Percentiles rank a stretch among this genome's conserved stretches.
These are phyloP conservation scores for Drosophila persimilis DNA, from an alignment of 1,140 invertebrate genomes.

Conservation along the genomic window DNA sequence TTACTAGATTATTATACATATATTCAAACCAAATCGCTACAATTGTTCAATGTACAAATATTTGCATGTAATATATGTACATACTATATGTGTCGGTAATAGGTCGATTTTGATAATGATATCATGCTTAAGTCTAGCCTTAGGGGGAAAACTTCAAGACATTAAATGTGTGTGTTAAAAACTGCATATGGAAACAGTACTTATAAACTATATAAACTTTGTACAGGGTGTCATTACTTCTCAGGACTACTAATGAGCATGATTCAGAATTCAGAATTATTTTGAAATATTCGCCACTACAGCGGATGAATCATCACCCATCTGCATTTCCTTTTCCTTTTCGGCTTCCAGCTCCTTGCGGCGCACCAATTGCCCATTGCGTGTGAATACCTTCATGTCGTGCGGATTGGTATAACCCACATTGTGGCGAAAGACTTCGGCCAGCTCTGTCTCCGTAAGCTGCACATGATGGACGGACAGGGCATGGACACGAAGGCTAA, in stretches of 20 bases:
- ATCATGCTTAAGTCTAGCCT: constrained; percentile 11
- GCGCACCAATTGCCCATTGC: constrained; percentile 2
- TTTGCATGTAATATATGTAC: too few species aligned
- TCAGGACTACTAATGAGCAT: constrained; percentile 4
- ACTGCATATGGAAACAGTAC: constrained; percentile 11
- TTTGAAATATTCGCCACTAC: constrained; percentile 7
- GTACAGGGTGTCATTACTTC: constrained; percentile 31
- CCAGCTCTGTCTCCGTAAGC: constrained; percentile 48
- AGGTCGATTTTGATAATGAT: constrained; percentile 1
- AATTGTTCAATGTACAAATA: too few species aligned
- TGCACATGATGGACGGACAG: constrained; percentile 45
- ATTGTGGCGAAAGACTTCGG: constrained; percentile 20
- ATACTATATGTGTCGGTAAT: not conserved
- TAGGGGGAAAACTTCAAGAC: constrained; percentile 25
- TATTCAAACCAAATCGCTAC: too few species aligned
- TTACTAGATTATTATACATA: too few species aligned
- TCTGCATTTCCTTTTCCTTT: not conserved
- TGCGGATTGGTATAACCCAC: constrained; percentile 21
- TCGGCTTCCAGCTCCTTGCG: not conserved
- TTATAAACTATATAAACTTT: constrained; percentile 30
- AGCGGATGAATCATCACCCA: not conserved
- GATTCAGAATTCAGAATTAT: constrained; percentile 7
- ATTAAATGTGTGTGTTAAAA: constrained; percentile 25
- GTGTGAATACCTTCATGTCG: constrained; percentile 17
- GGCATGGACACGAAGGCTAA: constrained; percentile 54